Evolutionary conservation across 2,113 vertebrate genomes (phyloP).

Genomic region (Bufo gargarizans): DNA sequence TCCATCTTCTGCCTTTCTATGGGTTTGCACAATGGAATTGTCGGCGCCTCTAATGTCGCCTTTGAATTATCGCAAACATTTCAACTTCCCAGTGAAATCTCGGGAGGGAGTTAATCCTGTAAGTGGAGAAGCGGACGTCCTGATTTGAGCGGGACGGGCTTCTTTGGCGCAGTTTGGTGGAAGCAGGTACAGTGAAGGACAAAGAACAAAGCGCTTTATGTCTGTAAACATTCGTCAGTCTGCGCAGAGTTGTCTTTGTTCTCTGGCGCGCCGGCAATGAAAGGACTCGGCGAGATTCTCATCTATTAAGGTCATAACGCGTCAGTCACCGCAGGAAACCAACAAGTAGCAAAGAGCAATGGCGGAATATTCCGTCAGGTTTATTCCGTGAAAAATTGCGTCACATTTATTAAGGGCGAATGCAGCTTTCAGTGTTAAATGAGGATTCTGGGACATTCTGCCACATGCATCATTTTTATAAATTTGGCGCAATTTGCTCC

Average conservation of each 20-base stretch:
- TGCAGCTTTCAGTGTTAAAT: no score
- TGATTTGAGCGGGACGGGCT: neutral
- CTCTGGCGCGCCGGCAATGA: neutral
- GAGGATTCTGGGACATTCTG: neutral
- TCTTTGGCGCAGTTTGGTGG: neutral
- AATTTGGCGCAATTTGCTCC: neutral
- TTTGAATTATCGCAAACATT: conserved; percentile 1
- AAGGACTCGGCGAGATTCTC: neutral
- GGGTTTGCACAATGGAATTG: neutral
- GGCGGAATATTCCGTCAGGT: neutral
- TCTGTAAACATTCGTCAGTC: conserved; percentile 2
- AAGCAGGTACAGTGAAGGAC: conserved; percentile 14
- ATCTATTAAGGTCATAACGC: neutral
- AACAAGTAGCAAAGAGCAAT: neutral
- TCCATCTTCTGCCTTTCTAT: neutral
- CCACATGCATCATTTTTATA: neutral
- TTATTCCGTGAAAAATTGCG: neutral
- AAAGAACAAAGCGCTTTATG: conserved; percentile 14
- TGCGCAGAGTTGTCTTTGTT: neutral
- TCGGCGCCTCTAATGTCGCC: neutral
- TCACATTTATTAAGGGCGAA: neutral
- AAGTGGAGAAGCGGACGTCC: neutral
- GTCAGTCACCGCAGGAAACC: neutral
- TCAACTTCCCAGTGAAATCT: neutral
- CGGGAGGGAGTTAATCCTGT: neutral